A percentile compares a stretch with the other conserved stretches of the same genome.
phyloP scores from a whole-genome alignment of 1,140 invertebrate species.

The Steinernema khuongi region DNA sequence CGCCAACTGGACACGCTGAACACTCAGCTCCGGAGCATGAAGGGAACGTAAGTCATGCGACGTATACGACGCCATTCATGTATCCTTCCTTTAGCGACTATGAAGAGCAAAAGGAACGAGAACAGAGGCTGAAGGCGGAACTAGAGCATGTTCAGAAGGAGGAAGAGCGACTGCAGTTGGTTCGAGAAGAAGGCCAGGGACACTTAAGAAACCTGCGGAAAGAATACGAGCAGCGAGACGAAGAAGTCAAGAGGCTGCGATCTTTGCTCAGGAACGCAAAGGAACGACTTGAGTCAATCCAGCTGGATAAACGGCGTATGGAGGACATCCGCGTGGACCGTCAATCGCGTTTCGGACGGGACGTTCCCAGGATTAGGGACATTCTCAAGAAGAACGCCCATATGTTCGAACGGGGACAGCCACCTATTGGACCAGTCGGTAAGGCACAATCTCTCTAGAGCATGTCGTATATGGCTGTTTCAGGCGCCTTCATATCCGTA shows the following conservation, averaged over 20 bases:
- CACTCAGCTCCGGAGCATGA: neutral
- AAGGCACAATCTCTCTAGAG: neutral
- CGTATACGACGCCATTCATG: neutral
- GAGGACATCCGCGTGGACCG: neutral
- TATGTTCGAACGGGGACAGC: constrained; percentile 2
- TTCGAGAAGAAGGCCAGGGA: neutral
- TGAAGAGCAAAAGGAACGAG: neutral
- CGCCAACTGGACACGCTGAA: neutral
- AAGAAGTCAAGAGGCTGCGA: neutral
- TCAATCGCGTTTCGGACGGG: constrained; percentile 24
- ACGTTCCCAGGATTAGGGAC: constrained; percentile 21
- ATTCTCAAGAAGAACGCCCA: neutral
- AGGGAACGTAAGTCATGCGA: neutral
- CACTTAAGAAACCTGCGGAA: neutral
- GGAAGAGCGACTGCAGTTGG: neutral
- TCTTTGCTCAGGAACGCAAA: neutral
- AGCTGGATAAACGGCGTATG: neutral
- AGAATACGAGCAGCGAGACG: neutral
- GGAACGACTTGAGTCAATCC: neutral
- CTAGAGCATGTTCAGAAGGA: neutral
- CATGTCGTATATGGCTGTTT: constrained; percentile 23
- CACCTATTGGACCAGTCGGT: constrained; percentile 32
- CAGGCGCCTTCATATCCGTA: constrained; percentile 21
- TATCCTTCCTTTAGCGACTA: neutral
- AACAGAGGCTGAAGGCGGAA: neutral